Percentiles rank a stretch among this genome's conserved stretches.
These are phyloP conservation scores for Morone chrysops DNA, from an alignment of 2,113 vertebrate genomes.

Conservation along the genomic window DNA sequence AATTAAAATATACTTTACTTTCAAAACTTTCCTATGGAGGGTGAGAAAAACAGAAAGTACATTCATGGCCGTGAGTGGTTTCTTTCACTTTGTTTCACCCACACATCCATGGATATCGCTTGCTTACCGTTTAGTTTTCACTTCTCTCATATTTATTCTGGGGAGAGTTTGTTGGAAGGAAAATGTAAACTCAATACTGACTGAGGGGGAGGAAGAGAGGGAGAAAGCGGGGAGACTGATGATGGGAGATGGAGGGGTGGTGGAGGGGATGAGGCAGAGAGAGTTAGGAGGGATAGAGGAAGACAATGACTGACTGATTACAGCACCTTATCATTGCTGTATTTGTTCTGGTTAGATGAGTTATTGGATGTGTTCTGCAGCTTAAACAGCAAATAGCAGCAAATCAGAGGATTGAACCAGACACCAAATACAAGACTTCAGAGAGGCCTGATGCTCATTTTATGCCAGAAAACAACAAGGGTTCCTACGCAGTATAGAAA, in stretches of 20 bases:
- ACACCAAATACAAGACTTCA: conserved; percentile 1
- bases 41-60: conserved; percentile 22
- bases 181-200: conserved; percentile 44
- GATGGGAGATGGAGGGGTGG: conserved; percentile 16
- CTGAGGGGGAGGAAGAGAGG: conserved; percentile 11
- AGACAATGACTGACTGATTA: conserved; percentile 67
- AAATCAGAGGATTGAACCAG: conserved; percentile 31
- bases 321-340: conserved; percentile 53
- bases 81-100: conserved; percentile 66
- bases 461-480: not conserved
- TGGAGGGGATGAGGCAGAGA: not conserved
- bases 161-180: conserved; percentile 40
- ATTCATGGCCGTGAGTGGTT: conserved; percentile 49
- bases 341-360: conserved; percentile 65
- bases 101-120: conserved; percentile 38
- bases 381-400: conserved; percentile 53
- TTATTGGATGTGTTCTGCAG: conserved; percentile 63
- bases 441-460: conserved; percentile 10
- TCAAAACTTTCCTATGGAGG: conserved; percentile 52
- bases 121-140: conserved; percentile 30
- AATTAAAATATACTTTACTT: conserved; percentile 71
- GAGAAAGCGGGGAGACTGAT: conserved; percentile 23
- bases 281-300: conserved; percentile 10
- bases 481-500: no score
- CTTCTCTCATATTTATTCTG: conserved; percentile 45